A percentile compares a stretch with the other conserved stretches of the same genome.
Conservation (phyloP, 2,113 vertebrate species). For the Centropus bengalensis region DNA sequence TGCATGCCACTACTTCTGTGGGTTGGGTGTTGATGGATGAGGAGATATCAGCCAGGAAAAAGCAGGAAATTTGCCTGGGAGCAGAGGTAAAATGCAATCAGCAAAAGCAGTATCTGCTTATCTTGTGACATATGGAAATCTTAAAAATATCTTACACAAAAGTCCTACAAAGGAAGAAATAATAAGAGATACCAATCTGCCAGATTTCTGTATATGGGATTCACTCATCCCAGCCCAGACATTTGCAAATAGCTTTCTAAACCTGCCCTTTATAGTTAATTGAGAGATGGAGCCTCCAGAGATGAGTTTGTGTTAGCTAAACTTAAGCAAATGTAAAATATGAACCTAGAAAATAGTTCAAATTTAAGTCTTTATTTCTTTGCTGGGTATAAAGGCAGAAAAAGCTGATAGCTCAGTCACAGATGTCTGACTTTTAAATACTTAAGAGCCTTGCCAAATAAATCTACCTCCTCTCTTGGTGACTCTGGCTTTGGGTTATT, state of each 20-base stretch:
- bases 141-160: background rate
- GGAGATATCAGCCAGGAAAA: background rate
- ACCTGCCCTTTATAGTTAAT: background rate
- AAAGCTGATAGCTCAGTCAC: background rate
- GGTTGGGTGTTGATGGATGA: background rate
- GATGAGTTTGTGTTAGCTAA: background rate
- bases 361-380: background rate
- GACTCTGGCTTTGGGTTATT: background rate
- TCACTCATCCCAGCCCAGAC: background rate
- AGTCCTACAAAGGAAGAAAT: background rate
- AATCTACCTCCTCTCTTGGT: background rate
- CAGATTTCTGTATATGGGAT: background rate
- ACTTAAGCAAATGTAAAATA: background rate
- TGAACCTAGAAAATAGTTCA: background rate
- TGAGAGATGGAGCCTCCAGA: background rate
- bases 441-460: background rate
- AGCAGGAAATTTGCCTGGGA: background rate
- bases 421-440: background rate
- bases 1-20: background rate
- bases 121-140: background rate
- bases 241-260: background rate
- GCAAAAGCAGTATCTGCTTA: background rate
- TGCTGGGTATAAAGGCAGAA: background rate
- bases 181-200: background rate
- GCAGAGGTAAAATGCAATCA: background rate